Conservation (phyloP, 2,888 invertebrate genomes). For the Aspidapion aeneum region DNA sequence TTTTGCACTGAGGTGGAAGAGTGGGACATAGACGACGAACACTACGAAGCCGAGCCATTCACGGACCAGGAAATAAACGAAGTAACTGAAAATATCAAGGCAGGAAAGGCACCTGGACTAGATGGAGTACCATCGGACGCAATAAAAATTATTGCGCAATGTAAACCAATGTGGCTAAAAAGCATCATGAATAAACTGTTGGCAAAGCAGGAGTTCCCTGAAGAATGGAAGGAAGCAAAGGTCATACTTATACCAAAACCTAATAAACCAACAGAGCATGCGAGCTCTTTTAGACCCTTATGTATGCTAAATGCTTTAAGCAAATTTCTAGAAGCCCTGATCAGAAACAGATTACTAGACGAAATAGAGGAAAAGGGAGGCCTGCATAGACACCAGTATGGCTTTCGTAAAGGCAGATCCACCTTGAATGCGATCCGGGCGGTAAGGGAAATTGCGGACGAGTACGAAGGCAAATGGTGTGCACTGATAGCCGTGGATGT, state of each 20-base stretch:
- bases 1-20: slow-evolving; percentile 5
- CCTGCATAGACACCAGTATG: no score
- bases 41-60: background rate
- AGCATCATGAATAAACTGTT: slow-evolving; percentile 7
- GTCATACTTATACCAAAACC: background rate
- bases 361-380: no score
- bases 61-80: slow-evolving; percentile 8
- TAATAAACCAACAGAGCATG: background rate
- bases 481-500: no score
- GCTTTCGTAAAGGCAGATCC: no score
- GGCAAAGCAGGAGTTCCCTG: slow-evolving; percentile 13
- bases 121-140: slow-evolving; percentile 17
- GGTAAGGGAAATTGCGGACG: no score
- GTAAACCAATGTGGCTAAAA: background rate
- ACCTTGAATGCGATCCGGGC: no score
- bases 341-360: no score
- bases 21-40: background rate
- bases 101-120: slow-evolving; percentile 16
- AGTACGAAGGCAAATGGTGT: no score
- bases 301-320: no score
- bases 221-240: slow-evolving; percentile 19
- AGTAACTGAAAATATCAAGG: slow-evolving; percentile 7
- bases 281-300: no score
- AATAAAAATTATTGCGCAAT: slow-evolving; percentile 4
- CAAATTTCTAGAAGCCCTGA: no score